Conservation (phyloP, 2,113 vertebrate species). For the Pampusana beccarii region DNA sequence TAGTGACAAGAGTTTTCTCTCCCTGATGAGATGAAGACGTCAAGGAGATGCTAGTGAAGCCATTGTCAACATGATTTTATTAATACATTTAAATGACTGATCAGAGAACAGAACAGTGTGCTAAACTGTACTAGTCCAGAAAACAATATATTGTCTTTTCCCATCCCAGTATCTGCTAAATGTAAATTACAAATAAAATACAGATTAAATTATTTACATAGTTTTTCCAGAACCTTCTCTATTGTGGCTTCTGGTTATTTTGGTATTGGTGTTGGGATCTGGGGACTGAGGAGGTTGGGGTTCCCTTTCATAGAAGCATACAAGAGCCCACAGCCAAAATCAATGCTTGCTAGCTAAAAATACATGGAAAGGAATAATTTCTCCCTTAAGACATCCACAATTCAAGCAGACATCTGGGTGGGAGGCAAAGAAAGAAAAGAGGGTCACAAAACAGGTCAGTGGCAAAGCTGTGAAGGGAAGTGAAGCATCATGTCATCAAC, state of each 20-base stretch:
- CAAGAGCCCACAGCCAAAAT: neutral
- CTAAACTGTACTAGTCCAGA: neutral
- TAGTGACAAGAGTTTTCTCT: conserved; percentile 18
- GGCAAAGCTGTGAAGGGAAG: neutral
- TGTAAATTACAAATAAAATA: neutral
- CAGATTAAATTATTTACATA: neutral
- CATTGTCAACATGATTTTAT: neutral
- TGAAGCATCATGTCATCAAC: neutral
- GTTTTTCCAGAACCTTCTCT: neutral
- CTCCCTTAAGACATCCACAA: neutral
- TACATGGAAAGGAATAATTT: neutral
- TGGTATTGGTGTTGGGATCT: neutral
- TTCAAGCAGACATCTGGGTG: neutral
- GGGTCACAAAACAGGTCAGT: neutral
- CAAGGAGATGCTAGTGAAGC: conserved; percentile 13
- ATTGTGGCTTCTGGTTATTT: neutral
- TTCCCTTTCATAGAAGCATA: neutral
- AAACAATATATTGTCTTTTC: neutral
- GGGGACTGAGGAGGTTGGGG: rapidly evolving
- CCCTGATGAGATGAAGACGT: neutral
- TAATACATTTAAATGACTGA: conserved; percentile 6
- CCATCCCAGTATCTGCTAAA: neutral
- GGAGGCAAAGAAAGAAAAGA: neutral
- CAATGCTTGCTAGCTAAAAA: neutral
- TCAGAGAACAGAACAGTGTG: neutral